phyloP scores from a whole-genome alignment of 2,797 vertebrate species.

The Vultur gryphus region DNA sequence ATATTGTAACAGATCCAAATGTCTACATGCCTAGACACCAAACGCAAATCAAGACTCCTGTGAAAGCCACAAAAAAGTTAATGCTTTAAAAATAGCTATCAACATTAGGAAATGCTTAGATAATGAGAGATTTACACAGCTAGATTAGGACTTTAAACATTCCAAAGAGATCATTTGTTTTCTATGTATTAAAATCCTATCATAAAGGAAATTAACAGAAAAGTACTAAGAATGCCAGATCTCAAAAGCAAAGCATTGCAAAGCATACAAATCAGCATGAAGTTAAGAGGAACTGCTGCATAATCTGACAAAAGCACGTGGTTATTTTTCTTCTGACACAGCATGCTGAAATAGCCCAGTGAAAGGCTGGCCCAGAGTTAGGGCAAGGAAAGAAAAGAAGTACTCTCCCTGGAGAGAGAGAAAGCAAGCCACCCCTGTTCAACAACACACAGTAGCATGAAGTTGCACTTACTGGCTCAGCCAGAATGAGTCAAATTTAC shows the following conservation, averaged over 20 bases:
- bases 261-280: background rate
- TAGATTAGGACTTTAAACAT: slow-evolving; percentile 4
- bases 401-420: too few species aligned
- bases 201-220: slow-evolving; percentile 21
- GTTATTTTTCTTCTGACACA: background rate
- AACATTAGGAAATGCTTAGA: background rate
- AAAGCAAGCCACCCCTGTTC: background rate
- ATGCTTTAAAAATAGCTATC: background rate
- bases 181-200: slow-evolving; percentile 40
- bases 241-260: background rate
- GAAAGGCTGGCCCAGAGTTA: background rate
- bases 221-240: background rate
- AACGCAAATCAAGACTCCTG: background rate
- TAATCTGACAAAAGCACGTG: background rate
- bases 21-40: background rate
- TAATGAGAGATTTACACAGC: slow-evolving; percentile 2
- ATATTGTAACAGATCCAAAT: background rate
- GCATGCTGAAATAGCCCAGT: background rate
- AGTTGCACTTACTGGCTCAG: background rate
- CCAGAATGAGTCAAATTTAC: background rate
- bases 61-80: background rate
- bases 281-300: background rate
- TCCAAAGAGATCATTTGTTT: slow-evolving; percentile 13
- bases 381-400: background rate
- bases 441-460: rapidly evolving